Evolutionary conservation across 1,140 invertebrate species (phyloP).

Genomic region (Bemisia tabaci): DNA sequence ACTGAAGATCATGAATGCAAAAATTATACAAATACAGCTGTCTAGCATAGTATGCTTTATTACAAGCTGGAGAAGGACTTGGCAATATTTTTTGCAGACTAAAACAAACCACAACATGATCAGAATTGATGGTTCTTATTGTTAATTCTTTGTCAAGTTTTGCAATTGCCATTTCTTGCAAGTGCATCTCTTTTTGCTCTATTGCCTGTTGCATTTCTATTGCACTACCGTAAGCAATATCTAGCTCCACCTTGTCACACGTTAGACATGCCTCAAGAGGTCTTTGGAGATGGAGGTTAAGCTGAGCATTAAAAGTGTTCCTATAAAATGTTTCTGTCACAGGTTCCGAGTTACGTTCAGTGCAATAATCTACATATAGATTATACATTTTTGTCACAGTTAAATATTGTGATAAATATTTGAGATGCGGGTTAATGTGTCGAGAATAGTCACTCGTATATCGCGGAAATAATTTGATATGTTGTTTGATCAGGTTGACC

Average conservation of each 20-base stretch:
- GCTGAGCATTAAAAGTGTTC: slow-evolving; percentile 15
- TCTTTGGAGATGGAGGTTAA: slow-evolving; percentile 15
- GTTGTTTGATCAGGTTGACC: slow-evolving; percentile 9
- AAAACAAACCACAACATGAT: background rate
- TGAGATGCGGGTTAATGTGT: slow-evolving; percentile 13
- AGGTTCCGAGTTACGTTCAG: slow-evolving; percentile 1
- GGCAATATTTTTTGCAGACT: slow-evolving; percentile 16
- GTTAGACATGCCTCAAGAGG: slow-evolving; percentile 14
- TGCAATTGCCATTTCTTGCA: slow-evolving; percentile 12
- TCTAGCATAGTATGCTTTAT: slow-evolving; percentile 14
- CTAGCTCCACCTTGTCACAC: slow-evolving; percentile 10
- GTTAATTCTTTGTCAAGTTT: background rate
- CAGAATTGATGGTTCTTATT: slow-evolving; percentile 4
- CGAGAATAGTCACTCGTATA: slow-evolving; percentile 16
- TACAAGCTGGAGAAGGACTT: slow-evolving; percentile 11
- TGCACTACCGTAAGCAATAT: too few relatives aligned
- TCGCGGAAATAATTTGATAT: slow-evolving; percentile 14
- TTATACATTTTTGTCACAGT: slow-evolving; percentile 12
- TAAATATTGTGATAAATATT: slow-evolving; percentile 13
- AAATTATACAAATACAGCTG: slow-evolving; percentile 19
- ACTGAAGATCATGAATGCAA: slow-evolving; percentile 15
- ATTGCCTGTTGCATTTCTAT: slow-evolving; percentile 9
- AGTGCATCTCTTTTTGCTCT: slow-evolving; percentile 7
- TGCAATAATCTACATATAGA: too few relatives aligned
- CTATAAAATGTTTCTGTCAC: slow-evolving; percentile 16